These are phyloP conservation scores for Acinonyx jubatus DNA, from an alignment of 2,113 vertebrate genomes.

Conservation along the genomic window DNA sequence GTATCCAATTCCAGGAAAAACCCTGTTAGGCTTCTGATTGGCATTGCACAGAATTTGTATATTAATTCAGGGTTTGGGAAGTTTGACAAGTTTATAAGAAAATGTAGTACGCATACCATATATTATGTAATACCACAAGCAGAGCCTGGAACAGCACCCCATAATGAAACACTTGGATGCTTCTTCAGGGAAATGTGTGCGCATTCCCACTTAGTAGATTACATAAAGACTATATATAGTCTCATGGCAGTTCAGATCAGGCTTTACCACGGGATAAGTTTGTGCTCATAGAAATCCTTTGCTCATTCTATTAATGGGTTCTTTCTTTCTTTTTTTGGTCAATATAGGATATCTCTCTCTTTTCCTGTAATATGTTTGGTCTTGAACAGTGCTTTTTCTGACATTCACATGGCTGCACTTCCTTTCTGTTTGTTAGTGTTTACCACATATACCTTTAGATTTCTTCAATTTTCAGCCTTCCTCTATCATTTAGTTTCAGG, in stretches of 20 bases:
- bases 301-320: conserved; percentile 16
- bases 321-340: background rate
- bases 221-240: conserved; percentile 38
- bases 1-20: background rate
- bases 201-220: conserved; percentile 24
- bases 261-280: conserved; percentile 50
- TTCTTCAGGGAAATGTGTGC: conserved; percentile 33
- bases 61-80: conserved; percentile 18
- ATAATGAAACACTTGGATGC: background rate
- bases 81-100: conserved; percentile 20
- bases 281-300: conserved; percentile 38
- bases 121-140: background rate
- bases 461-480: conserved; percentile 17
- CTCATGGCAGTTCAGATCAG: background rate
- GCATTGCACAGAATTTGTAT: conserved; percentile 10
- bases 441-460: background rate
- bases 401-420: background rate
- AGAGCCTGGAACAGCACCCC: background rate
- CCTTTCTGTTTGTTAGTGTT: background rate
- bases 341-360: background rate
- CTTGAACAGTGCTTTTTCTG: conserved; percentile 9
- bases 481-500: conserved; percentile 18
- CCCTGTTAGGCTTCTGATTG: conserved; percentile 4
- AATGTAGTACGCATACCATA: background rate
- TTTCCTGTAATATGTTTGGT: background rate